Percentiles rank a stretch among this genome's conserved stretches.
phyloP scores from a whole-genome alignment of 2,113 vertebrate genomes.

The Eretmodus cyanostictus region DNA sequence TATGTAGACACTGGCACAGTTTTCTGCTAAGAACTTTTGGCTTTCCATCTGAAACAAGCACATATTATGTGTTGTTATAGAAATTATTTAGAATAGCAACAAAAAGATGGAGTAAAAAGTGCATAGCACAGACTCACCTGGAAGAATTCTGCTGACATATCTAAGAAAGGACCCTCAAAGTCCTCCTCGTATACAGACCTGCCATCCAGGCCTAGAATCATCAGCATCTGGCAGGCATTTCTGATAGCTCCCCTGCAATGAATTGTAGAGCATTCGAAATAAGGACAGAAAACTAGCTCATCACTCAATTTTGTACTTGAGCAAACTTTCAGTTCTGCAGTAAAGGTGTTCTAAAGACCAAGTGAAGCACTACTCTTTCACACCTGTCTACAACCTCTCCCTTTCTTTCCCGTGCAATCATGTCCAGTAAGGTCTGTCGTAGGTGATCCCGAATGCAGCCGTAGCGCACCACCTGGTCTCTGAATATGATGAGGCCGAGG shows the following conservation, averaged over 20 bases:
- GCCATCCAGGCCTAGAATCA: conserved; percentile 94
- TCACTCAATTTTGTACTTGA: neutral
- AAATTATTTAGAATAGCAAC: neutral
- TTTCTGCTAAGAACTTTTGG: conserved; percentile 97
- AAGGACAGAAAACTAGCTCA: neutral
- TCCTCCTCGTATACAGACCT: conserved; percentile 96
- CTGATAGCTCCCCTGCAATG: conserved; percentile 87
- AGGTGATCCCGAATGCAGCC: conserved; percentile 94
- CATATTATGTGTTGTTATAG: neutral
- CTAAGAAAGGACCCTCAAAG: conserved; percentile 95
- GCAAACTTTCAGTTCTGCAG: neutral
- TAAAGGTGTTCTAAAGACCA: neutral
- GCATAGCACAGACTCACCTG: conserved; percentile 73
- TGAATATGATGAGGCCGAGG: conserved; percentile 95
- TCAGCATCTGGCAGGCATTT: conserved; percentile 98
- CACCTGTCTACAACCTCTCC: conserved; percentile 98
- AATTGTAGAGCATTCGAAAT: neutral
- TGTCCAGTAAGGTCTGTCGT: conserved; percentile 88
- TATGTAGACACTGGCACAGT: conserved; percentile 98
- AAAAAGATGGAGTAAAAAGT: neutral
- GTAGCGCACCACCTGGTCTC: conserved; percentile 93
- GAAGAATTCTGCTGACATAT: conserved; percentile 98
- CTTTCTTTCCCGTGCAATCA: conserved; percentile 94
- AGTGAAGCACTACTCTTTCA: neutral
- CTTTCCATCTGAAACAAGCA: conserved; percentile 86